These are phyloP conservation scores for Rallus limicola DNA, from an alignment of 2,113 vertebrate genomes.

Conservation along the genomic window DNA sequence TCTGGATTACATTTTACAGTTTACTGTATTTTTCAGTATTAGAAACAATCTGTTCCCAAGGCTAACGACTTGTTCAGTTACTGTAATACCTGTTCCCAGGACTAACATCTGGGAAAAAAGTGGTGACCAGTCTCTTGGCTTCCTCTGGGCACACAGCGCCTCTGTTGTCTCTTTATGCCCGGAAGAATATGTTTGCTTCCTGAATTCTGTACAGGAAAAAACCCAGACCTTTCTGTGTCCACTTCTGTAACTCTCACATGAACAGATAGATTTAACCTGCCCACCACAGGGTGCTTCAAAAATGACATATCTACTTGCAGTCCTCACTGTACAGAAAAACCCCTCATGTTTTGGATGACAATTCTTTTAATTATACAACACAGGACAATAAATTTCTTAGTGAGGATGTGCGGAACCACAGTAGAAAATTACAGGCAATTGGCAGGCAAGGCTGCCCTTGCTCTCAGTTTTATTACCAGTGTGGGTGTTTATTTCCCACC, in stretches of 20 bases:
- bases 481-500: slow-evolving; percentile 43
- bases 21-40: not conserved
- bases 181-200: not conserved
- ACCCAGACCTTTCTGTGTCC: not conserved
- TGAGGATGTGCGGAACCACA: not conserved
- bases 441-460: not conserved
- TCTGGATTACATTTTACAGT: not conserved
- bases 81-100: not conserved
- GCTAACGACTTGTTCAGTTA: not conserved
- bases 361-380: slow-evolving; percentile 33
- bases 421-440: slow-evolving; percentile 32
- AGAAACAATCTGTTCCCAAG: not conserved
- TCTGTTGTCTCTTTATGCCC: not conserved
- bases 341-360: not conserved
- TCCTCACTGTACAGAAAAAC: not conserved
- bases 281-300: not conserved
- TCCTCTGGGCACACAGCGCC: not conserved
- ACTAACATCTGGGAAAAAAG: not conserved
- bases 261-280: not conserved
- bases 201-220: not conserved
- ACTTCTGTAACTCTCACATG: not conserved
- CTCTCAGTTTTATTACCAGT: slow-evolving; percentile 48
- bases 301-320: not conserved
- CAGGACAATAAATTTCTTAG: not conserved
- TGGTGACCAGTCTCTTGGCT: not conserved